These are phyloP conservation scores for Epizoanthus rinbou DNA, from an alignment of 92 coral and sea anemone genomes.

Conservation along the genomic window DNA sequence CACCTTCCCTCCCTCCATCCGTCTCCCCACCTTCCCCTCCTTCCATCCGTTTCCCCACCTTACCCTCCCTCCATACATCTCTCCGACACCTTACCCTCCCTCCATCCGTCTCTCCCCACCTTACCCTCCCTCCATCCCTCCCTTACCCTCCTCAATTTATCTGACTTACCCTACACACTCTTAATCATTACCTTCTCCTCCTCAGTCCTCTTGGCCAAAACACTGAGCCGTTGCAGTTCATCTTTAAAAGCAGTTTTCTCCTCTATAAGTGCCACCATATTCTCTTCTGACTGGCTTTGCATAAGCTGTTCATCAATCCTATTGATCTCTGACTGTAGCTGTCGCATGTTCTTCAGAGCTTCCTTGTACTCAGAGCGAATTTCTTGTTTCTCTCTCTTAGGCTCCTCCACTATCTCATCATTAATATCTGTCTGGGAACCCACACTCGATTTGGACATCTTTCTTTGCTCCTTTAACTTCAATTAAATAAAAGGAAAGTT, in stretches of 20 bases:
- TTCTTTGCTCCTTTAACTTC: constrained; percentile 34
- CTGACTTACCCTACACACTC: not conserved
- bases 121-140: not conserved
- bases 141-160: not conserved
- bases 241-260: constrained; percentile 67
- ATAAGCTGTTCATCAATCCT: constrained; percentile 69
- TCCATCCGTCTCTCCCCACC: no score
- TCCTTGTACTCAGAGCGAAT: constrained; percentile 72
- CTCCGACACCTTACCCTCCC: no score
- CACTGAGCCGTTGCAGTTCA: constrained; percentile 68
- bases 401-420: constrained; percentile 53
- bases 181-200: constrained; percentile 69
- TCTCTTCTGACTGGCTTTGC: constrained; percentile 52
- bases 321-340: constrained; percentile 65
- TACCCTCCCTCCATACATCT: no score
- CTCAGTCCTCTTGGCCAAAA: constrained; percentile 62
- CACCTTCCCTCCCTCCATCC: no score
- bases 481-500: not conserved
- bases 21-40: no score
- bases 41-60: no score
- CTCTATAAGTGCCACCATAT: constrained; percentile 44
- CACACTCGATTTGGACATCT: constrained; percentile 41
- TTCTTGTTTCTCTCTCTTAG: constrained; percentile 69
- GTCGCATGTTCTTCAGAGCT: constrained; percentile 58
- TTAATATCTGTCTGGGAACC: constrained; percentile 77